Evolutionary conservation across 1,140 invertebrate genomes (phyloP), one percentile per base, ranked within the genome.

Genomic region (Heliconius nattereri): DNA sequence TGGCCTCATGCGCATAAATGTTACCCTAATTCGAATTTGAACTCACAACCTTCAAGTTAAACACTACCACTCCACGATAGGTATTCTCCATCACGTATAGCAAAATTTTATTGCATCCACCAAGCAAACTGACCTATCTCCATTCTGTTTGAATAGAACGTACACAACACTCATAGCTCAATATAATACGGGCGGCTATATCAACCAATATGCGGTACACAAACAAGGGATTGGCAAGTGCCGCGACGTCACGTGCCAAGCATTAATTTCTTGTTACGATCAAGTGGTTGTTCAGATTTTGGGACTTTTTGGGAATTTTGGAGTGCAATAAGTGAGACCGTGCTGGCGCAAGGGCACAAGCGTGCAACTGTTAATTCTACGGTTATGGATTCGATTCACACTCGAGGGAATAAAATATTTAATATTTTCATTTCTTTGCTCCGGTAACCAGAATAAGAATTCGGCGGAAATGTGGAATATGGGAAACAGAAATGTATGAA

Each of bases 221-320:
- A 74, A 81, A 86, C 85, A 86, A 40, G 86, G 82, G 77, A 75
- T 81, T 86, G 85, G 86, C 86, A 87, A 80, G 66, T 78, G 72
- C 45, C 71, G 78, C 77, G 52, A 66, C 77, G 79, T 84, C 85
- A 81, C 80, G 82, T 87, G 86, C 86, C 86, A 87, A 87, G 84
- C 83, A 83, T 86, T 82, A 82, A 79, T 77, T 77, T 71, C 60
- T 66, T 66, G 60, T 66, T 79, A 85, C 77, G 72, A 73, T 78
- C 49, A 66, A 60, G 54, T 78, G 45, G 70, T 40, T 78, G 71
- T 32, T 78, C n/a, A 76, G 57, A 52, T 57, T 20, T 76, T 37
- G 13, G 7, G 29, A 6, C 26, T 76, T 76, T 73, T 66, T 23
- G 7, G 7, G 0, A 66, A 26, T 60, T 66, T 29, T 66, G 2